Base-by-base conservation (phyloP, 2,797 vertebrate genomes). In the Hoplostethus atlanticus region DNA sequence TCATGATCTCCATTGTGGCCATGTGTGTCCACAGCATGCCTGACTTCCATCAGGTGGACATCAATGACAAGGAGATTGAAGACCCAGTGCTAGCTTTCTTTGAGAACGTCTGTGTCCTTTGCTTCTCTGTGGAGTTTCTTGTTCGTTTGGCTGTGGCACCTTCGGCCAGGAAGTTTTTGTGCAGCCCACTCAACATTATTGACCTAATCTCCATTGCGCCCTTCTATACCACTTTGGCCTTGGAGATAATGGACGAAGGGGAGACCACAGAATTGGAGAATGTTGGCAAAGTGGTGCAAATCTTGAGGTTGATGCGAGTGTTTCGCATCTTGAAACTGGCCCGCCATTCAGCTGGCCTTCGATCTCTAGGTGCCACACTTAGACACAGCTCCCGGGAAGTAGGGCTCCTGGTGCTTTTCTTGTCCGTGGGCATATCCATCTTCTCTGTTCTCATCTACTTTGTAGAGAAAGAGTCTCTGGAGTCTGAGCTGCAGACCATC, bases 21-120 rank as follows among this genome's bases (percentile, higher is more conserved):
- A 98, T 99, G 98, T 99, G 98, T 3, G 84, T 99, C 68, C 96
- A 99, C 77, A 99, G 97, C 92, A 96, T 99, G 96, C 95, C 96
- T 0, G 97, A 97, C 81, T 96, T 97, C 84, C 94, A 97, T 40
- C 91, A 91, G 6, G 65, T 95, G 46, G 95, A 96, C 4, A 76
- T 79, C 62, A 93, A 94, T 12, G 95, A 97, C 1, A 95, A 95
- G 30, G 91, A 95, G 73, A 84, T 96, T 44, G 96, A 96, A 52
- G 92, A 97, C 81, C 97, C 96, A 0, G 92, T 95, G 62, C 87
- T 99, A 64, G 91, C 81, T n/a, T 92, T 92, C 0, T 94, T 99
- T 63, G 98, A 99, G 87, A 94, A 94, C 1, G 81, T 96, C 0
- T 99, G 97, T 54, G 95, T 99, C 2, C 54, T 96, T 48, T 97